Evolutionary conservation across 2,797 vertebrate genomes (phyloP).

Genomic region (Chanos chanos): DNA sequence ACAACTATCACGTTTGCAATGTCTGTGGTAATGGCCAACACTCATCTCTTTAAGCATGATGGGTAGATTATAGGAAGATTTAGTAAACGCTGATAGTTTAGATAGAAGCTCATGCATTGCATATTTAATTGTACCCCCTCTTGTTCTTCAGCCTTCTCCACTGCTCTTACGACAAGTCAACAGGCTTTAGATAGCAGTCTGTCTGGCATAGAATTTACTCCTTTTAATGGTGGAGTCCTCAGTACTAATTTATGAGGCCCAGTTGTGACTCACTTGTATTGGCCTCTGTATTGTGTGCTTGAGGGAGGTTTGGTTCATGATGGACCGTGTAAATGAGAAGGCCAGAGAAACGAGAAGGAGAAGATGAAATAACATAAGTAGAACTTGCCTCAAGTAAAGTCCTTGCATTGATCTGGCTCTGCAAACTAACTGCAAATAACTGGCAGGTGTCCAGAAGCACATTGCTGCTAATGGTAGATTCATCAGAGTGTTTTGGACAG

Average conservation of each 20-base stretch:
- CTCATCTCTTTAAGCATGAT: slow-evolving; percentile 18
- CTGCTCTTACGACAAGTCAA: slow-evolving; percentile 11
- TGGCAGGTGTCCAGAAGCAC: slow-evolving; percentile 42
- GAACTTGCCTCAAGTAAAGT: slow-evolving; percentile 39
- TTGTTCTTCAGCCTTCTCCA: neutral
- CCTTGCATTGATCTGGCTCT: slow-evolving; percentile 43
- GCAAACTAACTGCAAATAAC: slow-evolving; percentile 45
- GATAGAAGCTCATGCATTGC: slow-evolving; percentile 23
- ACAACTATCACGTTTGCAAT: neutral
- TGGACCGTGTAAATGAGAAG: slow-evolving; percentile 35
- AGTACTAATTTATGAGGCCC: slow-evolving; percentile 37
- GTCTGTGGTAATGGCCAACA: slow-evolving; percentile 7
- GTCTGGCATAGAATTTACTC: slow-evolving; percentile 15
- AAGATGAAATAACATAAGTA: slow-evolving; percentile 46
- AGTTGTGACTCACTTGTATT: slow-evolving; percentile 22
- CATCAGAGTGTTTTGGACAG: slow-evolving; percentile 7
- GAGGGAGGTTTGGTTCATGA: slow-evolving; percentile 36
- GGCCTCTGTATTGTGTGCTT: slow-evolving; percentile 32
- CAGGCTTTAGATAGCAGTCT: slow-evolving; percentile 21
- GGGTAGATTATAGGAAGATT: slow-evolving; percentile 24
- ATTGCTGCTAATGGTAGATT: slow-evolving; percentile 22
- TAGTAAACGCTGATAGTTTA: slow-evolving; percentile 33
- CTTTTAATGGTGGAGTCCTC: slow-evolving; percentile 29
- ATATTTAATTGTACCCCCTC: slow-evolving; percentile 4
- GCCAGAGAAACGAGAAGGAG: slow-evolving; percentile 28